Evolutionary conservation across 2,113 vertebrate species (phyloP).

Genomic region (Argyrosomus japonicus): DNA sequence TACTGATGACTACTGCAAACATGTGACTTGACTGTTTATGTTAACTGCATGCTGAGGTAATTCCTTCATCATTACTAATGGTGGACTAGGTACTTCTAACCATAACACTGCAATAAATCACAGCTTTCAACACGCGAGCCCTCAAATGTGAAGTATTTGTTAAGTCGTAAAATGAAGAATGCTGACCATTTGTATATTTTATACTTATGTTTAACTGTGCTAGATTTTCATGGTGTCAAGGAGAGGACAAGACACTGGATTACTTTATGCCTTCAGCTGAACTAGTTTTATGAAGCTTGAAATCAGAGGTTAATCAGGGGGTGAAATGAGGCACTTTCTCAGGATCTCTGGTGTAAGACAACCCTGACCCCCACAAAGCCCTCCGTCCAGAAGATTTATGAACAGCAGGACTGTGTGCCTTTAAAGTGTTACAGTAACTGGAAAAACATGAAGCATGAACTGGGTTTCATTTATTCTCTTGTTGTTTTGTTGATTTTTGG

Average conservation of each 20-base stretch:
- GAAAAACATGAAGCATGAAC: not conserved
- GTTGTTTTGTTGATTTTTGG: constrained; percentile 24
- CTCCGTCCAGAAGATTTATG: constrained; percentile 60
- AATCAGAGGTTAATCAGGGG: constrained; percentile 67
- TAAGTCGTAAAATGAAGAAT: constrained; percentile 33
- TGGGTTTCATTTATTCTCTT: not conserved
- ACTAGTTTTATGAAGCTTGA: constrained; percentile 72
- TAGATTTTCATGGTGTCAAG: constrained; percentile 51
- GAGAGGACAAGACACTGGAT: constrained; percentile 48
- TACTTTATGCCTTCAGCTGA: constrained; percentile 64
- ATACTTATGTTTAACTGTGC: constrained; percentile 21
- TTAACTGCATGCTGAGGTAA: constrained; percentile 12
- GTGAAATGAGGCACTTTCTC: constrained; percentile 65
- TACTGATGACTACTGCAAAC: not conserved
- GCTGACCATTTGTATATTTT: constrained; percentile 32
- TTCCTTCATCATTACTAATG: constrained; percentile 13
- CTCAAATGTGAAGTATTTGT: constrained; percentile 23
- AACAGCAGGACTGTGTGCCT: constrained; percentile 18
- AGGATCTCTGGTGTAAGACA: constrained; percentile 53
- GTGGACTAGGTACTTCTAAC: not conserved
- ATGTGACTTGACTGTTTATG: constrained; percentile 28
- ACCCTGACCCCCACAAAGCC: constrained; percentile 40
- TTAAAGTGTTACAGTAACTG: constrained; percentile 1
- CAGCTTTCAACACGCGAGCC: constrained; percentile 7
- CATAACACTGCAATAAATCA: constrained; percentile 12